Evolutionary conservation across 2,113 vertebrate genomes (phyloP).

Genomic region (Silurus glanis): DNA sequence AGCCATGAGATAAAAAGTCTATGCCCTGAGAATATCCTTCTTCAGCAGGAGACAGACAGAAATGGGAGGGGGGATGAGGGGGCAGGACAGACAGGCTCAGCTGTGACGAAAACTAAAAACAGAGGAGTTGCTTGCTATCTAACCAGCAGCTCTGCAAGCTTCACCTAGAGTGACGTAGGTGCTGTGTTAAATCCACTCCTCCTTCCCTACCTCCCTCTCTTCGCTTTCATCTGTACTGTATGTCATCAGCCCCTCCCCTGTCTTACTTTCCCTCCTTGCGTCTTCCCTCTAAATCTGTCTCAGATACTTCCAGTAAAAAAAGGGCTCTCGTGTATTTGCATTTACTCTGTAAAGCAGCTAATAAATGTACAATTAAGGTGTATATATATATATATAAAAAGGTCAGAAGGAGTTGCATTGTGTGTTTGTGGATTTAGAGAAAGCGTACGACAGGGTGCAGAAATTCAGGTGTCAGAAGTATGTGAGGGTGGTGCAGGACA

Average conservation of each 20-base stretch:
- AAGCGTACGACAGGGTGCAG: too few species aligned
- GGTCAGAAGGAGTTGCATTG: too few species aligned
- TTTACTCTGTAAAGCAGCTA: background rate
- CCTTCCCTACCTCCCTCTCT: constrained; percentile 51
- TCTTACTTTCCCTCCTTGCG: constrained; percentile 34
- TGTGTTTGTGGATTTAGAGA: too few species aligned
- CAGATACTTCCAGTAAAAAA: constrained; percentile 10
- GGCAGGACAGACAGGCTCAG: constrained; percentile 50
- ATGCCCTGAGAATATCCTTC: constrained; percentile 27
- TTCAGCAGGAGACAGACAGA: background rate
- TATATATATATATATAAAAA: too few species aligned
- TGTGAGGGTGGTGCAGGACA: too few species aligned
- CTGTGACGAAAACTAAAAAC: background rate
- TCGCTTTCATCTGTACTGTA: constrained; percentile 38
- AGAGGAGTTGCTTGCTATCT: background rate
- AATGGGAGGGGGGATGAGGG: constrained; percentile 15
- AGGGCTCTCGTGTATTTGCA: background rate
- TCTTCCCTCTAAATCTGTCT: constrained; percentile 42
- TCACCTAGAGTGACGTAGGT: constrained; percentile 62
- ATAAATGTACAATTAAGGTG: background rate
- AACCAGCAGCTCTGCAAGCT: constrained; percentile 30
- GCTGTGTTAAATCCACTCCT: constrained; percentile 60
- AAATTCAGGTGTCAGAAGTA: too few species aligned
- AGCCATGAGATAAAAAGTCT: constrained; percentile 25
- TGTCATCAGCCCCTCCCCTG: constrained; percentile 47